Evolutionary conservation across 2,113 vertebrate species (phyloP).

Genomic region (Amphiprion ocellaris): DNA sequence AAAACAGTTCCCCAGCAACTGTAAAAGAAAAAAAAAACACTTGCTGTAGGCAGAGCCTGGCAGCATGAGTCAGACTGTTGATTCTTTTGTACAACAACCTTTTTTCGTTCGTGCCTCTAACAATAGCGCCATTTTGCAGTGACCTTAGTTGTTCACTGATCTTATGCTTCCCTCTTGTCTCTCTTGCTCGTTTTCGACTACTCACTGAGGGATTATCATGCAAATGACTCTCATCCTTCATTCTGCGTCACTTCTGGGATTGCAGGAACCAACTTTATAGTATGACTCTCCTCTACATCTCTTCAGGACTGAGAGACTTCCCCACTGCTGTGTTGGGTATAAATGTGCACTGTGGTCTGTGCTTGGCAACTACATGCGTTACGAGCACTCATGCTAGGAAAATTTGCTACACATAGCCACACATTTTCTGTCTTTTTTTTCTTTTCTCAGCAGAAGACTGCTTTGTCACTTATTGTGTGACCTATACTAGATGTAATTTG

Average conservation of each 20-base stretch:
- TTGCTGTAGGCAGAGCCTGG: conserved; percentile 22
- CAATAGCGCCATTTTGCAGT: conserved; percentile 36
- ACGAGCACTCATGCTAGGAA: neutral
- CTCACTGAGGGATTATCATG: conserved; percentile 47
- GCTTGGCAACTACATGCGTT: neutral
- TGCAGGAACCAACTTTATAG: conserved; percentile 21
- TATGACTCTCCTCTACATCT: conserved; percentile 37
- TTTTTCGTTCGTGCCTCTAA: conserved; percentile 25
- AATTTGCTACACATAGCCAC: neutral
- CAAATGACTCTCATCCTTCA: conserved; percentile 45
- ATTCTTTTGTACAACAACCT: conserved; percentile 23
- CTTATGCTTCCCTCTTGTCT: conserved; percentile 24
- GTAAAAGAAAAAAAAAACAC: neutral
- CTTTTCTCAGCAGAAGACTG: conserved; percentile 9
- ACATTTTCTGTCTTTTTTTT: neutral
- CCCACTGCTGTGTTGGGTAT: neutral
- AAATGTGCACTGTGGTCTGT: conserved; percentile 4
- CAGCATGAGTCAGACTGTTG: conserved; percentile 38
- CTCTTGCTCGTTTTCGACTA: conserved; percentile 36
- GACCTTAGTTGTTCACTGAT: conserved; percentile 38
- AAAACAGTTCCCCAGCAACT: conserved; percentile 16
- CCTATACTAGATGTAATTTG: conserved; percentile 26
- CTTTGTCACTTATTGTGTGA: conserved; percentile 26
- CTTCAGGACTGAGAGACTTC: conserved; percentile 4
- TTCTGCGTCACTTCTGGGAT: conserved; percentile 42